Conservation (phyloP, 2,797 vertebrate genomes). For the Erethizon dorsatum region DNA sequence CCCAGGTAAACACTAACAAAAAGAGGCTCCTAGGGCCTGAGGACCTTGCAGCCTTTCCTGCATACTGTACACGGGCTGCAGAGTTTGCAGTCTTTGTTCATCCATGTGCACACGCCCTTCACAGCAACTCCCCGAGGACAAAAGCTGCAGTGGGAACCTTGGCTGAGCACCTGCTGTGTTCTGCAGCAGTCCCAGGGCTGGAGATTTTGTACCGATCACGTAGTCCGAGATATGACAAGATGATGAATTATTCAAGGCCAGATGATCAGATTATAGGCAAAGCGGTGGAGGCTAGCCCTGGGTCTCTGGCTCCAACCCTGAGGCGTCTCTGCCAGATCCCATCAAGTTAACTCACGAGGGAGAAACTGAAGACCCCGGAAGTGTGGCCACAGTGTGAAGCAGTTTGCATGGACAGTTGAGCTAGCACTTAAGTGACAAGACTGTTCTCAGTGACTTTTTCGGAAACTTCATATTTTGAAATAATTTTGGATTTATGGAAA, state of each 20-base stretch:
- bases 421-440: background rate
- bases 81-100: background rate
- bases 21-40: background rate
- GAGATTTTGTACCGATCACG: no score
- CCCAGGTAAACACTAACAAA: conserved; percentile 92
- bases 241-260: background rate
- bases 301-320: background rate
- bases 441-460: background rate
- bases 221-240: background rate
- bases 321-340: background rate
- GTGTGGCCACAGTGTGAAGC: background rate
- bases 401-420: background rate
- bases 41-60: background rate
- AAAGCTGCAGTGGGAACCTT: rapidly evolving
- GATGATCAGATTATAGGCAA: background rate
- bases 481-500: conserved; percentile 6
- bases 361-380: background rate
- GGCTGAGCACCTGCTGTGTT: rapidly evolving
- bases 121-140: background rate
- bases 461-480: background rate
- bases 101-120: background rate
- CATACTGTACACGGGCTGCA: rapidly evolving
- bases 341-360: background rate
- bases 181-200: background rate
- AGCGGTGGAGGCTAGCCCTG: background rate